Conservation (phyloP, 1,140 invertebrate genomes). For the Diuraphis noxia region DNA sequence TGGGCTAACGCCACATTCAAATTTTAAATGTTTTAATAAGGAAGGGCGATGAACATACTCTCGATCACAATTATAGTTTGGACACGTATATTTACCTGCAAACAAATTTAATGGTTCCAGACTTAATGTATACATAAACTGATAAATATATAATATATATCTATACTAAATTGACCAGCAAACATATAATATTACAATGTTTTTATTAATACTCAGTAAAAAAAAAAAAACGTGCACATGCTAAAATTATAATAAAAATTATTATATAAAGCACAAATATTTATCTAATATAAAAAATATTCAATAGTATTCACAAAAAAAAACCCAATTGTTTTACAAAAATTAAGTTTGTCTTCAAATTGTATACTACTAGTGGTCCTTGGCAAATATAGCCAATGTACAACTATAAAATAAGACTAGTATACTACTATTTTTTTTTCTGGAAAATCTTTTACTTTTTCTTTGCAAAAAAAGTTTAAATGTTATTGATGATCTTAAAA, state of each 20-base stretch:
- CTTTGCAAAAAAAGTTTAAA: too few relatives aligned
- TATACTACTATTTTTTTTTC: too few relatives aligned
- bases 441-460: too few relatives aligned
- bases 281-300: background rate
- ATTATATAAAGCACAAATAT: background rate
- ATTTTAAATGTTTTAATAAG: conserved; percentile 60
- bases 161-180: background rate
- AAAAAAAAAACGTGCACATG: conserved; percentile 46
- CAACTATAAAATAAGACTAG: background rate
- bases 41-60: conserved; percentile 56
- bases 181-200: background rate
- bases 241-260: conserved; percentile 29
- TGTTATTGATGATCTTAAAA: too few relatives aligned
- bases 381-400: background rate
- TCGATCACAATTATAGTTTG: conserved; percentile 54
- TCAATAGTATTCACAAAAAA: background rate
- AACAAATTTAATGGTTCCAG: conserved; percentile 16
- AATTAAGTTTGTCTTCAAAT: background rate
- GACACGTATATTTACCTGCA: conserved; percentile 51
- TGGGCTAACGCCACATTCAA: conserved; percentile 57
- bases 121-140: background rate
- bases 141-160: too few relatives aligned
- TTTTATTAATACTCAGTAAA: conserved; percentile 9
- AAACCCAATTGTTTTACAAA: background rate
- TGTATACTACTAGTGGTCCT: background rate